Base-by-base conservation (phyloP, 2,113 vertebrate genomes). In the Plecotus auritus region DNA sequence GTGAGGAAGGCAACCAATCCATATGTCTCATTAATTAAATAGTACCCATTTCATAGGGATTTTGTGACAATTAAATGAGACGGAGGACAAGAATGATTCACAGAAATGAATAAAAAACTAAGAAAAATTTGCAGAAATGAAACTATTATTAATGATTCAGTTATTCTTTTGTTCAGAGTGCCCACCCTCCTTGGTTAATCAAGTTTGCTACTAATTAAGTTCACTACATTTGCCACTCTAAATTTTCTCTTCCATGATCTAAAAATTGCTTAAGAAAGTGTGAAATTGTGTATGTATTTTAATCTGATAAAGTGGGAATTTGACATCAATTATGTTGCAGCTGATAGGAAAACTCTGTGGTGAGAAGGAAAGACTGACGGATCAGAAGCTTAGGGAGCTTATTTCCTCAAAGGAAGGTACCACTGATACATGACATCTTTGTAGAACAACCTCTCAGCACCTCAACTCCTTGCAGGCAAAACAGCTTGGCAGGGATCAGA, bases 381-480 rank as follows among this genome's bases (percentile, higher is more conserved):
- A 66, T 73, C 35, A 28, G 67, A 82, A 84, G 30, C 73, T 26
- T 49, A 22, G 42, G 80, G 78, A 80, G 64, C 17, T 77, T 54
- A 56, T 67, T 78, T 91, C 37, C 85, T 77, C 22, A 30, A 78
- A 88, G 87, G 66, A 85, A 88, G 78, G 76, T 47, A 91, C 81
- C 17, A 26, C 10, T 35, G 85, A 82, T 74, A 87, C 92, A 85
- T 37, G 67, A 90, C 77, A 78, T 85, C 92, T 91, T 40, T 80
- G 90, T 14, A 83, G 85, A 90, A 32, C 4, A 18, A 47, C 42
- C 54, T 90, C 86, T 93, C 91, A 82, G 96, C 87, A 78, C n/a
- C 84, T 91, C 61, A 37, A 35, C 81, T 88, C 70, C 96, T 87
- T 81, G 51, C 37, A 96, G 90, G 93, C 96, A 97, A 87, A 81